Percentiles rank a stretch among this genome's conserved stretches.
Conservation (phyloP, 1,140 invertebrate genomes). For the Steinernema khuongi region DNA sequence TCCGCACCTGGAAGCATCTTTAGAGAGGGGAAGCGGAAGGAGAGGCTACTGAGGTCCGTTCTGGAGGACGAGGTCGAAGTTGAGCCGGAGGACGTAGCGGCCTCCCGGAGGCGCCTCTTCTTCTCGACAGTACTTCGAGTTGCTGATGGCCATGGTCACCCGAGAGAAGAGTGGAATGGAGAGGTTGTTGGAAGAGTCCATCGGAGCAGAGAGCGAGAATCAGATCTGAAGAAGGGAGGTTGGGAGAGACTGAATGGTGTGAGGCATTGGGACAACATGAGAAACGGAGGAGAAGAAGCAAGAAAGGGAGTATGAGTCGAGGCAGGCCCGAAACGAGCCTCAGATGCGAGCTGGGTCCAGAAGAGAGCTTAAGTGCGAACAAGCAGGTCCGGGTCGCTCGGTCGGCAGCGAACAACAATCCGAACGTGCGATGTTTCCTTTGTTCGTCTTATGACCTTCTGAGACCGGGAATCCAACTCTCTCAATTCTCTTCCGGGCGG, state of each 20-base stretch:
- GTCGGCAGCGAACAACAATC: no score
- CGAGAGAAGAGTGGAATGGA: neutral
- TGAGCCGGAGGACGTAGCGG: neutral
- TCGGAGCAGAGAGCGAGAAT: neutral
- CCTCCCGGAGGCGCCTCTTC: neutral
- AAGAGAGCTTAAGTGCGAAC: no score
- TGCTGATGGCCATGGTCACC: neutral
- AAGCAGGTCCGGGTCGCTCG: no score
- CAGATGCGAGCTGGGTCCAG: no score
- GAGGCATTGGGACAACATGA: neutral
- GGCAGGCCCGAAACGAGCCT: neutral
- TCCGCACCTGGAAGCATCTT: neutral
- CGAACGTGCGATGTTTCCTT: neutral
- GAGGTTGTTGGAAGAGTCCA: neutral
- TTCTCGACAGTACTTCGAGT: neutral
- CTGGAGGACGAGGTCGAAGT: neutral
- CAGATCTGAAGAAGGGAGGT: neutral
- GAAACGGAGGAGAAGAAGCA: neutral
- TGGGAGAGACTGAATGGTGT: no score
- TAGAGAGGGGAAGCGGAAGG: neutral
- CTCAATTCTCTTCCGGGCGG: no score
- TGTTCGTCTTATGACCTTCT: neutral
- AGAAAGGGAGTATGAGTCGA: neutral
- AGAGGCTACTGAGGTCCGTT: neutral
- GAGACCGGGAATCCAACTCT: no score